Evolutionary conservation across 2,888 invertebrate species (phyloP), one percentile per base, ranked within the genome.

Genomic region (Brachyopa scutellaris): DNA sequence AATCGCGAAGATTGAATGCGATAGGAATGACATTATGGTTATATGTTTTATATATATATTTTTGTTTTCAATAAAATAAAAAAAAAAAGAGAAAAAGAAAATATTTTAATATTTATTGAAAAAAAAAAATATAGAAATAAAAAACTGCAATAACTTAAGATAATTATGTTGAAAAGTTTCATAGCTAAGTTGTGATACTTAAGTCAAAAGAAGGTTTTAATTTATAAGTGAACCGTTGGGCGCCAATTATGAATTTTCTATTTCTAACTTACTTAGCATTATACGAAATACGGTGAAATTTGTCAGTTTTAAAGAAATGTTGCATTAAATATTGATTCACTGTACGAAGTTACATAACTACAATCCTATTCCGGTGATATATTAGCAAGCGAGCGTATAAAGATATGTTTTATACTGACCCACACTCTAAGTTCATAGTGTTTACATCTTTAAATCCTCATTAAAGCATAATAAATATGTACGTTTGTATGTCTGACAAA

Each of bases 61-160:
- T 45, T 64, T 49, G 57, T 11, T 59, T 59, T 31, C 6, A 5
- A 5, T 26, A 26, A 5, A 51, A 62, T 26, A 29, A 62, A 76
- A 70, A 31, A 40, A 82, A 82, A 82, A 76, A 82, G 70, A 77
- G 72, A 82, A 73, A 61, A 72, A 82, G 33, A 72, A 66, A 70
- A 72, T 64, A 49, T 21, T 82, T 82, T 66, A 64, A 61, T 77
- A 77, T 80, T 64, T 59, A 38, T 69, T 49, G 21, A 59, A 57
- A 19, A 62, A 66, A 29, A 40, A 53, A 57, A 23, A 36, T 26
- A 26, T 47, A 40, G 13, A 49, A 51, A 38, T 45, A 59, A 59
- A 17, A 70, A 74, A 38, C 4, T 49, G 13, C 11, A n/a, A 47
- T 26, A 49, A 61, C 9, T 33, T 31, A 67, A 57, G 45, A 47